Conservation (phyloP, 2,113 vertebrate species). For the Otolemur garnettii region DNA sequence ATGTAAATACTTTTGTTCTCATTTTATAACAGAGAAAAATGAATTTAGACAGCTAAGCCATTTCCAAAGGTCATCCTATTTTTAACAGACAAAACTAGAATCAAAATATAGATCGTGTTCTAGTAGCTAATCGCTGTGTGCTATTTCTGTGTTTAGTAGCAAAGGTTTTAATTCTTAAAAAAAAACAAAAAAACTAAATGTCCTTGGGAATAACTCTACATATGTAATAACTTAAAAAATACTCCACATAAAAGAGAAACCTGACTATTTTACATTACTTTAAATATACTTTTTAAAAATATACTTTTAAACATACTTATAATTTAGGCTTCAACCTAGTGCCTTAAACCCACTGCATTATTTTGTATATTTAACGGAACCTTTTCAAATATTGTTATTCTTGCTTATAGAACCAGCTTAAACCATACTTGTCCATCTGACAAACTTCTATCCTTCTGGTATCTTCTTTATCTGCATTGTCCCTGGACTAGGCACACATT, state of each 20-base stretch:
- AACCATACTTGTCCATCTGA: neutral
- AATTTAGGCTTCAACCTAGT: neutral
- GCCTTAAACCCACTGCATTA: neutral
- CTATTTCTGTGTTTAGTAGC: neutral
- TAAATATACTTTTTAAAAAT: neutral
- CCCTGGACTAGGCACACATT: neutral
- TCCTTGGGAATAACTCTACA: neutral
- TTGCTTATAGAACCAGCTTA: neutral
- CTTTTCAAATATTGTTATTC: neutral
- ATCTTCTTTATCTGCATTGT: neutral
- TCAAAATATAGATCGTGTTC: neutral
- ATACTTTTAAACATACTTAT: neutral
- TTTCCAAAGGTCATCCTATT: conserved; percentile 12
- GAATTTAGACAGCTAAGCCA: neutral
- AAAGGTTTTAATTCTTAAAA: conserved; percentile 15
- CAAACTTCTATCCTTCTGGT: neutral
- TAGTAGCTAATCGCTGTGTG: neutral
- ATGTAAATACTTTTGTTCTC: neutral
- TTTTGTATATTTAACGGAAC: neutral
- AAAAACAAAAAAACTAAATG: neutral
- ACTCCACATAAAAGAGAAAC: neutral
- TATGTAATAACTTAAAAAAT: neutral
- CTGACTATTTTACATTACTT: neutral
- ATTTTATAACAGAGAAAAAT: neutral
- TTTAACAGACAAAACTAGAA: neutral